Evolutionary conservation across 2,113 vertebrate genomes (phyloP).

Genomic region (Pleuronectes platessa): DNA sequence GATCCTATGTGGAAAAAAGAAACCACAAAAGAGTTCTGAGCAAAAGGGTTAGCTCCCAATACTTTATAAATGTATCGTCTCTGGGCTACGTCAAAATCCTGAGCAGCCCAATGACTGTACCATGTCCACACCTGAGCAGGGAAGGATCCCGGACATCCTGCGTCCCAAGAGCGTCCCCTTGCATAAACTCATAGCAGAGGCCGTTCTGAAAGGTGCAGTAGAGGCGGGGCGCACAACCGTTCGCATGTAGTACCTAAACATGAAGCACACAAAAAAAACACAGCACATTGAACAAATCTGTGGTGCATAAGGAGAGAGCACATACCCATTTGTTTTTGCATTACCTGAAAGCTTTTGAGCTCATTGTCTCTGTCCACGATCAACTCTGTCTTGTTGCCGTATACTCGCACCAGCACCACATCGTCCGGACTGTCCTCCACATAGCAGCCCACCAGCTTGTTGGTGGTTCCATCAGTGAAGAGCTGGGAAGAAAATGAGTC

Average conservation of each 20-base stretch:
- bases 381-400: constrained; percentile 93
- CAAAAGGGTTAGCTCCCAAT: not conserved
- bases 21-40: not conserved
- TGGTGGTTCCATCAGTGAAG: constrained; percentile 97
- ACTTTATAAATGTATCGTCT: no score
- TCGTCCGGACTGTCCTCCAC: constrained; percentile 87
- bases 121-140: constrained; percentile 85
- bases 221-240: constrained; percentile 93
- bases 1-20: no score
- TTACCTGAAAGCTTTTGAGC: constrained; percentile 92
- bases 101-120: not conserved
- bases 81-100: not conserved
- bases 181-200: constrained; percentile 96
- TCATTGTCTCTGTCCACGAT: constrained; percentile 96
- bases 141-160: constrained; percentile 90
- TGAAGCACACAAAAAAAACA: not conserved
- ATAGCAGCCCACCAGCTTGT: constrained; percentile 96
- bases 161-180: constrained; percentile 90
- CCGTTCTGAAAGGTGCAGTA: constrained; percentile 98
- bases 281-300: not conserved
- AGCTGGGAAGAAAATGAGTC: constrained; percentile 75
- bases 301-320: not conserved
- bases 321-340: not conserved
- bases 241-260: constrained; percentile 87
- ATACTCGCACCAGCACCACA: constrained; percentile 93